Base-by-base conservation (phyloP, 2,797 vertebrate species). In the Coregonus sp. region DNA sequence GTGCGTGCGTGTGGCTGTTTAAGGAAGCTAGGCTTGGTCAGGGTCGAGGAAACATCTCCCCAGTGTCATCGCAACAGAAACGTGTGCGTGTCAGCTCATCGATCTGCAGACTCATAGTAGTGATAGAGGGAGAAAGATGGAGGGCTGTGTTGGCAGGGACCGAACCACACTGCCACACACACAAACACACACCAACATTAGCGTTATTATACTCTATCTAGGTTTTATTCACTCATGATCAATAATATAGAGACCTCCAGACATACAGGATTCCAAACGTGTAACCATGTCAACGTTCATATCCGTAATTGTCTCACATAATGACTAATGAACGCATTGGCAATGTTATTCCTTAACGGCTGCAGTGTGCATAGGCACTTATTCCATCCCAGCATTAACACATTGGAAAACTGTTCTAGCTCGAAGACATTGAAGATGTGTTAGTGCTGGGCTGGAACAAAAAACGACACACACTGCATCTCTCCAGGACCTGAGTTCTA, bases 51-150 rank as follows among this genome's bases (percentile, higher is more conserved):
- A 63, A 75, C 74, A 73, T 75, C 52, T 15, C 70, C 33, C 35
- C 67, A 25, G 31, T 63, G 72, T 73, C 72, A 82, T 81, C 76
- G 73, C 68, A 79, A 63, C 78, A 33, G 25, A 76, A 77, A 81
- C 61, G 78, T 75, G 75, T 78, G 78, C 37, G 15, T 9, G 25
- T 54, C 68, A 66, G 65, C 67, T n/a, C 80, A 83, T 83, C 65
- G 76, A 83, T 78, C 76, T 75, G 76, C 56, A 74, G 66, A 76
- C 78, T 83, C 79, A 76, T 78, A 66, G 70, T 73, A 78, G 73
- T 73, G 69, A 75, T 37, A 70, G 70, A 56, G 25, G 69, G 75
- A 73, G 77, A 68, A 40, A 25, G 54, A 69, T 79, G 37, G 40
- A 20, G 33, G 16, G 40, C n/a, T 63, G 9, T 6, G 56, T 7